Conservation (phyloP, 2,888 invertebrate species). For the Gortyna flavago region DNA sequence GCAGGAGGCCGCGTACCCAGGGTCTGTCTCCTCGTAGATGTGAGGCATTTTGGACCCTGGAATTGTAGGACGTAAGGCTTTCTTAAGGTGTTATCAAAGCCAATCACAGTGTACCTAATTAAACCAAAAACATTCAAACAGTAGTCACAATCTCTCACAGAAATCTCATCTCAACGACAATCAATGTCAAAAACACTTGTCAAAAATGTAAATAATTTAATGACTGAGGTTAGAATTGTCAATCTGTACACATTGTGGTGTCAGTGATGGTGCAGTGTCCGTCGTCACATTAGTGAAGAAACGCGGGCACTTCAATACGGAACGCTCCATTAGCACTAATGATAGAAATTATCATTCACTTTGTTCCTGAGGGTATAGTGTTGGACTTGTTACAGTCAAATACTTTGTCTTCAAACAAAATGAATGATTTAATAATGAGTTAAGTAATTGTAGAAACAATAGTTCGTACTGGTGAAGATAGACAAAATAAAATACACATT, state of each 20-base stretch:
- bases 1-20: slow-evolving; percentile 91
- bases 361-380: not conserved
- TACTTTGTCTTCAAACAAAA: not conserved
- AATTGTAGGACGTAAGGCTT: not conserved
- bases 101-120: not conserved
- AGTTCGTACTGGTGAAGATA: not conserved
- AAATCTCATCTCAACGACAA: not conserved
- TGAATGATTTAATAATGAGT: not conserved
- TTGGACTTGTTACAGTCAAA: not conserved
- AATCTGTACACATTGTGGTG: not conserved
- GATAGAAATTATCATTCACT: not conserved
- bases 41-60: slow-evolving; percentile 75
- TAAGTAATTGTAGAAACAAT: not conserved
- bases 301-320: too few relatives aligned
- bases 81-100: not conserved
- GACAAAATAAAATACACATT: slow-evolving; percentile 39
- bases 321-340: not conserved
- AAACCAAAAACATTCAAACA: not conserved
- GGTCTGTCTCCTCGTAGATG: slow-evolving; percentile 81
- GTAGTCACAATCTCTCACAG: not conserved
- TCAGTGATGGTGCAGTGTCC: not conserved
- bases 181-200: not conserved
- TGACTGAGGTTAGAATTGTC: not conserved
- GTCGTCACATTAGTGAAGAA: not conserved
- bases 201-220: not conserved